Percentiles rank a stretch among this genome's conserved stretches.
Conservation (phyloP, 2,797 vertebrate species). For the Propithecus perrieri region DNA sequence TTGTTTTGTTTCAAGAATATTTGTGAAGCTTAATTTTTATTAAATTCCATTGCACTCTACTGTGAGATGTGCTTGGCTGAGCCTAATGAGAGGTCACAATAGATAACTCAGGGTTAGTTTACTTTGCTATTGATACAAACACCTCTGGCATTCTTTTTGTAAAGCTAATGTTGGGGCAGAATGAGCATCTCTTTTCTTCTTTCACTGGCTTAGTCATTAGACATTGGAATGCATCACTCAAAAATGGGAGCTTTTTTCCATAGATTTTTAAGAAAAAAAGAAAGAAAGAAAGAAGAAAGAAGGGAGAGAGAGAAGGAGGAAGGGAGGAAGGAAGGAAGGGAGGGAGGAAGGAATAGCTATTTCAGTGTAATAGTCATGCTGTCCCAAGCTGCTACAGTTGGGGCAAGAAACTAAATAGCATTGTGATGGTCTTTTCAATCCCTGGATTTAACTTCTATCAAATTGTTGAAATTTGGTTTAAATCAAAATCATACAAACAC, state of each 20-base stretch:
- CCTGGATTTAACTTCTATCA: background rate
- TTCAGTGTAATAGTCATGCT: background rate
- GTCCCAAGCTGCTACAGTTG: background rate
- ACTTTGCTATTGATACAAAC: background rate
- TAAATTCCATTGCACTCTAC: background rate
- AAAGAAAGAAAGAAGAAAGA: no score
- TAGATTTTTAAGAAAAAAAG: background rate
- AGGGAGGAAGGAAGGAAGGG: rapidly evolving
- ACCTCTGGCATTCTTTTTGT: background rate
- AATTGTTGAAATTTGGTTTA: background rate
- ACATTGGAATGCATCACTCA: background rate
- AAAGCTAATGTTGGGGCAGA: background rate
- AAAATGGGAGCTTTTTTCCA: background rate
- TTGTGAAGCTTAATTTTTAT: background rate
- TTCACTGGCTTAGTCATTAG: background rate
- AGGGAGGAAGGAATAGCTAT: no score
- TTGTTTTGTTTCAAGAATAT: background rate
- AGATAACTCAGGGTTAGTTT: background rate
- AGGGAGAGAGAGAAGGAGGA: no score
- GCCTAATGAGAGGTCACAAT: background rate
- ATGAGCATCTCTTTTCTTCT: background rate
- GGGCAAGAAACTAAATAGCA: background rate
- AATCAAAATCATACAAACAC: background rate
- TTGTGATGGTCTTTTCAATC: background rate
- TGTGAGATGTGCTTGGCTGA: background rate